phyloP scores from a whole-genome alignment of 2,888 invertebrate genomes.

The Cetonia aurata region DNA sequence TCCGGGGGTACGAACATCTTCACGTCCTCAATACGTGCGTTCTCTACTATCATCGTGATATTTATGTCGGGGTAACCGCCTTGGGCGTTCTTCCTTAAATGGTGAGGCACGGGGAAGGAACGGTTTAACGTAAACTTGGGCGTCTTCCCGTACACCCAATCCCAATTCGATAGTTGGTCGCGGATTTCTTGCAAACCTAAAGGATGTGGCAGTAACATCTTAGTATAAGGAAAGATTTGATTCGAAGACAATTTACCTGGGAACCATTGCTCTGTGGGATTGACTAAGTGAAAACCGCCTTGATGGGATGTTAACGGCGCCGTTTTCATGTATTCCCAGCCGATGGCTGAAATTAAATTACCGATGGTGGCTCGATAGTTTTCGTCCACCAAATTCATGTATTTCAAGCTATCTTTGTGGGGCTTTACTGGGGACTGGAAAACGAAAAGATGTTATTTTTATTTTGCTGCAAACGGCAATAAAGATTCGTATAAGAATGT shows the following conservation, averaged over 20 bases:
- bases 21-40: slow-evolving; percentile 76
- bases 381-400: slow-evolving; percentile 85
- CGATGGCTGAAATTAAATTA: slow-evolving; percentile 82
- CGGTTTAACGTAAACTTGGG: slow-evolving; percentile 85
- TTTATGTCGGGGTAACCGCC: slow-evolving; percentile 67
- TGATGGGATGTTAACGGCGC: slow-evolving; percentile 77
- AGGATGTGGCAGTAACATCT: slow-evolving; percentile 28
- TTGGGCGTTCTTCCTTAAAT: slow-evolving; percentile 67
- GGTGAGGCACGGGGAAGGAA: slow-evolving; percentile 72
- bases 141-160: slow-evolving; percentile 90
- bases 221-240: background rate
- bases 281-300: slow-evolving; percentile 86
- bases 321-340: slow-evolving; percentile 86
- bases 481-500: no score
- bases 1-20: slow-evolving; percentile 75
- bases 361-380: slow-evolving; percentile 79
- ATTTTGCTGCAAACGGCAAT: no score
- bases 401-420: slow-evolving; percentile 70
- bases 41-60: slow-evolving; percentile 75
- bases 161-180: slow-evolving; percentile 81
- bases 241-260: slow-evolving; percentile 71
- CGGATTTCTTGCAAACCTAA: slow-evolving; percentile 79
- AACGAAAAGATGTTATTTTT: background rate
- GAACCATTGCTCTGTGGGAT: slow-evolving; percentile 90
- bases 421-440: slow-evolving; percentile 29